phyloP scores from a whole-genome alignment of 2,113 vertebrate genomes.

The Colaptes auratus region DNA sequence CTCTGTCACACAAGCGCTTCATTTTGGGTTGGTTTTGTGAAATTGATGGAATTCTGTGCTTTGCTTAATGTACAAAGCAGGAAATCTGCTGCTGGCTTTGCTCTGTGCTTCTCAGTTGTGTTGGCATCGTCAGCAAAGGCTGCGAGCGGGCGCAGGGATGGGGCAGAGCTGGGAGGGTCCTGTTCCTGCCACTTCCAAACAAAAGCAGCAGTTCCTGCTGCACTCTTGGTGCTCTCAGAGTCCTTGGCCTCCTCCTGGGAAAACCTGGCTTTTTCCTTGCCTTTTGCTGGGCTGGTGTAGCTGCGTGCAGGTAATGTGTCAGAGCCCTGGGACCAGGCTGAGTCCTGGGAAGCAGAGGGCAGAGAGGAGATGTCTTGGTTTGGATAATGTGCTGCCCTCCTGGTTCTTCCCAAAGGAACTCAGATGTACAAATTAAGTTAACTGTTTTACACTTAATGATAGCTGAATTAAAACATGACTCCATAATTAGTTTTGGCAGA shows the following conservation, averaged over 20 bases:
- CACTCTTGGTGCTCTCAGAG: background rate
- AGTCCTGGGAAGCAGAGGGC: background rate
- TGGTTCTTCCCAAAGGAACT: background rate
- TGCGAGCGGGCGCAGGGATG: background rate
- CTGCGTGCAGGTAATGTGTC: background rate
- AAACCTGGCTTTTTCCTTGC: background rate
- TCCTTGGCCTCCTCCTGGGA: background rate
- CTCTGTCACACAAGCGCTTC: conserved; percentile 14
- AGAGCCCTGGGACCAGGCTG: background rate
- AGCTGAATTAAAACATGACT: background rate
- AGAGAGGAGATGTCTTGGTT: background rate
- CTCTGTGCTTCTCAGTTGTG: conserved; percentile 75
- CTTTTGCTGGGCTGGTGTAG: background rate
- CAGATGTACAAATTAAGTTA: background rate
- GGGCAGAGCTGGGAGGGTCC: background rate
- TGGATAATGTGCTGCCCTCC: background rate
- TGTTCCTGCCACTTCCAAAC: background rate
- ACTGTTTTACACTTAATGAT: background rate
- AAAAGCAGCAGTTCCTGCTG: background rate
- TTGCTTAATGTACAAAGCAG: conserved; percentile 80
- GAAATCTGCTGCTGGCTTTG: conserved; percentile 70
- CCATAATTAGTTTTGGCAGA: background rate
- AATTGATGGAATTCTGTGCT: conserved; percentile 62
- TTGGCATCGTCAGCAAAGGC: background rate
- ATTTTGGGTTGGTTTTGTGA: conserved; percentile 44